These are phyloP conservation scores for Neogale vison DNA, from an alignment of 2,113 vertebrate species.

Conservation along the genomic window DNA sequence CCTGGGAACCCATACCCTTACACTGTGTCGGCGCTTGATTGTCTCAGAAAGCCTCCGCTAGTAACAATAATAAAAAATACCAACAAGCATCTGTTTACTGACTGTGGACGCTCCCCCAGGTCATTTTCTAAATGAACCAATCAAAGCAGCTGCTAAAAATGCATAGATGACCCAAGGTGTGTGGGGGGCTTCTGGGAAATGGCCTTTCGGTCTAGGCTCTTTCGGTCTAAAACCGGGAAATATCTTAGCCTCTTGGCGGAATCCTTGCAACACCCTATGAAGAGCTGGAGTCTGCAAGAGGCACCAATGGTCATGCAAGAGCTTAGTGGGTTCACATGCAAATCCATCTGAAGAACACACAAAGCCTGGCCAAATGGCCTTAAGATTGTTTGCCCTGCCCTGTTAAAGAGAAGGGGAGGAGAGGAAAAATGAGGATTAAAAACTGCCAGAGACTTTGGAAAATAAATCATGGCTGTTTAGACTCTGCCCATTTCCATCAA, in stretches of 20 bases:
- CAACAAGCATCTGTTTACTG: background rate
- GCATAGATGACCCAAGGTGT: background rate
- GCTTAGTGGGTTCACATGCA: background rate
- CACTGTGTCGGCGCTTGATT: no score
- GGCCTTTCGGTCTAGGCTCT: background rate
- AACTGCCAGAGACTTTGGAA: background rate
- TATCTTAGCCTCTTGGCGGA: background rate
- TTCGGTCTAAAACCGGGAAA: background rate
- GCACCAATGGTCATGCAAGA: rapidly evolving
- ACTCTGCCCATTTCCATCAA: background rate
- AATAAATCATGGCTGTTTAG: slow-evolving; percentile 39
- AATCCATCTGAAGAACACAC: background rate
- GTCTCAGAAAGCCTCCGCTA: background rate
- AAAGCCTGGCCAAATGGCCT: background rate
- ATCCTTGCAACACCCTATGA: background rate
- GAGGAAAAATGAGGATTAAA: background rate
- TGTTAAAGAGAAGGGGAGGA: background rate
- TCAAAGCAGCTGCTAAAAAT: background rate
- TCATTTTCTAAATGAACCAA: background rate
- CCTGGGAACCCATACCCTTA: background rate
- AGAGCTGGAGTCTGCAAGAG: background rate
- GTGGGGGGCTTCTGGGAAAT: background rate
- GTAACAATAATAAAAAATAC: background rate
- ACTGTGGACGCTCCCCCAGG: background rate
- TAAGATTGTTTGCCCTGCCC: background rate